Evolutionary conservation across 1,140 invertebrate genomes (phyloP), one percentile per base, ranked within the genome.

Genomic region (Oncopeltus fasciatus): DNA sequence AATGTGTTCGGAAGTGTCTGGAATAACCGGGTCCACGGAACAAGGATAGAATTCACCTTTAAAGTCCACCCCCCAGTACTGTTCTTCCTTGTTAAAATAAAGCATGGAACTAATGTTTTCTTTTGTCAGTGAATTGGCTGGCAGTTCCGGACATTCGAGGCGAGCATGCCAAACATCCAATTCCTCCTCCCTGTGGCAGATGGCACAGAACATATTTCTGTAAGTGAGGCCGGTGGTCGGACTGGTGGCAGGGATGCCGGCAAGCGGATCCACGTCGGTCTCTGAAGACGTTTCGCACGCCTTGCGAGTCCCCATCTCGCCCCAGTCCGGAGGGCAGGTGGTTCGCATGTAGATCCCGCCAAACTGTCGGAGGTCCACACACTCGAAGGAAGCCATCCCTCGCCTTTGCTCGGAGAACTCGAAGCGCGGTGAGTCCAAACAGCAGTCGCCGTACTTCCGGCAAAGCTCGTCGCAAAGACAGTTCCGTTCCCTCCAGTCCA

Each of bases 151-250:
- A 65, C 75, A 78, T 65, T 75, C 73, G 1, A 78, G 56, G 24
- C 73, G 63, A 2, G 74, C 73, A n/a, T 68, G 70, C 78, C 79
- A 80, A 44, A 72, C 44, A 20, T 69, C 68, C 1, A 71, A 47
- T 1, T 63, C 33, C 0, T 64, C 61, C 57, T 76, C 75, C 1
- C 71, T 68, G 69, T 82, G 76, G 66, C 81, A 83, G 4, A 75
- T 59, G 0, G 80, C 79, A 66, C 81, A 83, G 69, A 74, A 77
- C 21, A 74, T 69, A 66, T 82, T 83, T 56, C 73, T 73, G 68
- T 79, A 83, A 0, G 79, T 80, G 29, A 75, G 63, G 2, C 77
- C 74, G 0, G 75, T 69, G 12, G 57, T 49, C 26, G 69, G 66
- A 53, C 72, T 73, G 0, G 78, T 78, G 8, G 77, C 75, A 0